These are phyloP conservation scores for Phymastichus coffea DNA, from an alignment of 1,140 invertebrate species.

Conservation along the genomic window DNA sequence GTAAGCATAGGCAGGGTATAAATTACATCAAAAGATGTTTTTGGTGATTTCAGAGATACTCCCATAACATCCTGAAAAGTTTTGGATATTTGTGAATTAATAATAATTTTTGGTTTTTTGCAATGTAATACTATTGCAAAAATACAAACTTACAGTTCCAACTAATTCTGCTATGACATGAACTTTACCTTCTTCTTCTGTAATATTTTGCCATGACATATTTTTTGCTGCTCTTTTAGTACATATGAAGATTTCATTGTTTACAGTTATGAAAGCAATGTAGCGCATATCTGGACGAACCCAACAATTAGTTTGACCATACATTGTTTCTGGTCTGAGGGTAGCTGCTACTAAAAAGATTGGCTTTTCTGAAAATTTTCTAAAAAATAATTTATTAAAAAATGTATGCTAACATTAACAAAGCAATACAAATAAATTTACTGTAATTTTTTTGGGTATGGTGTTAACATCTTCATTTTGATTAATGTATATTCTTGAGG, in stretches of 20 bases:
- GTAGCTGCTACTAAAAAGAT: constrained; percentile 96
- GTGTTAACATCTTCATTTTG: constrained; percentile 84
- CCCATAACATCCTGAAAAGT: constrained; percentile 72
- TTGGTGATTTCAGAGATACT: constrained; percentile 75
- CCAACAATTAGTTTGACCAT: constrained; percentile 99
- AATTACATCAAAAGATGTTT: constrained; percentile 79
- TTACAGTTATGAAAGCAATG: constrained; percentile 75
- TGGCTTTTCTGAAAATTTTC: constrained; percentile 56
- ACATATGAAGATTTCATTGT: constrained; percentile 78
- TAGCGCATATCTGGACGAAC: constrained; percentile 93
- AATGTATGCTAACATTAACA: background rate
- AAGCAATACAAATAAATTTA: constrained; percentile 42
- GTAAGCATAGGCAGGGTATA: constrained; percentile 97
- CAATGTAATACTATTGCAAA: background rate
- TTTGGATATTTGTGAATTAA: constrained; percentile 14
- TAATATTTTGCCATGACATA: constrained; percentile 95
- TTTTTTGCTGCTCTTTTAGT: constrained; percentile 87
- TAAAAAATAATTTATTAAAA: constrained; percentile 44
- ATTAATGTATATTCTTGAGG: constrained; percentile 98
- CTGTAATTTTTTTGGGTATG: constrained; percentile 74
- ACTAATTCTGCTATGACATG: constrained; percentile 68
- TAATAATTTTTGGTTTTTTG: constrained; percentile 14
- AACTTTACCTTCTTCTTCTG: constrained; percentile 76
- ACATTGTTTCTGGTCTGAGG: constrained; percentile 98
- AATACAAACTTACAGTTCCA: constrained; percentile 70